Percentiles rank a stretch among this genome's conserved stretches.
phyloP scores from a whole-genome alignment of 2,888 invertebrate species.

The Heliconius hortense region DNA sequence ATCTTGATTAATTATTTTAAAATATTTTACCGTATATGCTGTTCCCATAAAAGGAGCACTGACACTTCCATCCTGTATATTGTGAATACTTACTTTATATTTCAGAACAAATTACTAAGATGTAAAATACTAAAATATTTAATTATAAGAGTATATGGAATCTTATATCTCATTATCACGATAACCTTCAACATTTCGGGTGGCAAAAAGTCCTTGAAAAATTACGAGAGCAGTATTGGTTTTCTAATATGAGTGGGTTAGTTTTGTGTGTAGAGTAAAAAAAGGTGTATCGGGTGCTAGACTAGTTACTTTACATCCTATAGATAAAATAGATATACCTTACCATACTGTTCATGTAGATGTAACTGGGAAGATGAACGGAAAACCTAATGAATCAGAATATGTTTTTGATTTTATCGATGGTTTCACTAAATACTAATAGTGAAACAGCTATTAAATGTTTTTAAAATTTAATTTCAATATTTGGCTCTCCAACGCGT shows the following conservation, averaged over 20 bases:
- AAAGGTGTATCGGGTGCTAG: slow-evolving; percentile 35
- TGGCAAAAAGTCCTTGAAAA: slow-evolving; percentile 39
- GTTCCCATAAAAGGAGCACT: too few relatives aligned
- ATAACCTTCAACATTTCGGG: slow-evolving; percentile 33
- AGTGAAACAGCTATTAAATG: slow-evolving; percentile 34
- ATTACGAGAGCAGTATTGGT: slow-evolving; percentile 31
- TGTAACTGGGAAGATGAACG: slow-evolving; percentile 41
- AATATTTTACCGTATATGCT: too few relatives aligned
- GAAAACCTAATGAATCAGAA: slow-evolving; percentile 29
- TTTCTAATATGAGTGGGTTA: too few relatives aligned
- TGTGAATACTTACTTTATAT: too few relatives aligned
- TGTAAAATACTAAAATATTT: too few relatives aligned
- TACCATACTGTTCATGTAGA: slow-evolving; percentile 40
- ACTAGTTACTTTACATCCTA: slow-evolving; percentile 36
- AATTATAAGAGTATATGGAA: too few relatives aligned
- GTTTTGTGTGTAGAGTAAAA: slow-evolving; percentile 32
- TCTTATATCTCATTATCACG: too few relatives aligned
- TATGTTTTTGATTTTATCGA: slow-evolving; percentile 36
- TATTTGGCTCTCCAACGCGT: slow-evolving; percentile 32
- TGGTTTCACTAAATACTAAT: slow-evolving; percentile 32
- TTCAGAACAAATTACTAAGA: too few relatives aligned
- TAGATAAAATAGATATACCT: slow-evolving; percentile 40
- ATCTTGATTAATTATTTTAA: too few relatives aligned
- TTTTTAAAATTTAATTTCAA: slow-evolving; percentile 32
- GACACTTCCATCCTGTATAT: too few relatives aligned